phyloP scores from a whole-genome alignment of 2,113 vertebrate species.

The Orientallactaga bullata region DNA sequence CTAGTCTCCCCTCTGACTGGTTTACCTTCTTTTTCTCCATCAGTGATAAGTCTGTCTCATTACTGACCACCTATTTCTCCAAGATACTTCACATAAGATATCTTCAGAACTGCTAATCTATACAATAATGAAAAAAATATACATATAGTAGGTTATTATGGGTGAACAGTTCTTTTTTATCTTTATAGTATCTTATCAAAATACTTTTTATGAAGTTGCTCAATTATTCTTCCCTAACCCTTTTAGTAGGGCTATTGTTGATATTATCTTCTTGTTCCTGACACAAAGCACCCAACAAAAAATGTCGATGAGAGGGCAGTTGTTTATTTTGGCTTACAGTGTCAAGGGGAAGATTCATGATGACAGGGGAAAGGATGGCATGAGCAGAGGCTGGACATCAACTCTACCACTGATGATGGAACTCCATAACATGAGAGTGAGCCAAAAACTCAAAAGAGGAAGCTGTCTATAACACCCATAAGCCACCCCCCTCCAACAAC shows the following conservation, averaged over 20 bases:
- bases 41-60: not conserved
- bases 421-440: too few species aligned
- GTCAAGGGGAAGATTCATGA: too few species aligned
- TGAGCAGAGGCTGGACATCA: too few species aligned
- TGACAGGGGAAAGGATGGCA: too few species aligned
- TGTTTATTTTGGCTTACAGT: too few species aligned
- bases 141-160: not conserved
- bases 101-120: slow-evolving; percentile 15
- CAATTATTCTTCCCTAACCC: not conserved
- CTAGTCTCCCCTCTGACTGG: not conserved
- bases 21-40: not conserved
- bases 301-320: too few species aligned
- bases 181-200: not conserved
- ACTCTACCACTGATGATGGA: too few species aligned
- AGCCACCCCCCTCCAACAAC: too few species aligned
- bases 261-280: too few species aligned
- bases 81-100: not conserved
- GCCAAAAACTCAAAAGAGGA: too few species aligned
- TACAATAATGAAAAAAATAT: not conserved
- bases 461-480: too few species aligned
- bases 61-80: not conserved
- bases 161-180: not conserved
- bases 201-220: not conserved
- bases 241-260: not conserved
- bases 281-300: too few species aligned